phyloP scores from a whole-genome alignment of 2,888 invertebrate genomes.

The Pantelozetes paolii region DNA sequence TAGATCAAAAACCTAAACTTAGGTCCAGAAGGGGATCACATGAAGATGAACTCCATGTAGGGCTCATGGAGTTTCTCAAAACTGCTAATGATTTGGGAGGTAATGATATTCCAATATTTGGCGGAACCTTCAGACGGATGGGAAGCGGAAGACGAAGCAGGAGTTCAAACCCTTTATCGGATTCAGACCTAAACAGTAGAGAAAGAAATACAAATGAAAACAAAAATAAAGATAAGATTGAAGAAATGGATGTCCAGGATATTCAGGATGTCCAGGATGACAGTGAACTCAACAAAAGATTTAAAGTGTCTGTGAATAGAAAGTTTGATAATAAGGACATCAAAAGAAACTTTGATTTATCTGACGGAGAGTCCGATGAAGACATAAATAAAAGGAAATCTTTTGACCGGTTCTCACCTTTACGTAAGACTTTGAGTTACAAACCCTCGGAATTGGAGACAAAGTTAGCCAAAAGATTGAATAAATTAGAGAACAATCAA shows the following conservation, averaged over 20 bases:
- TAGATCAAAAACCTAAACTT: not conserved
- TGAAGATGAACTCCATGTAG: conserved; percentile 36
- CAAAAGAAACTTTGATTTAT: not conserved
- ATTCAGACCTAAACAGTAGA: conserved; percentile 4
- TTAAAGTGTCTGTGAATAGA: not conserved
- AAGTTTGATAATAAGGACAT: not conserved
- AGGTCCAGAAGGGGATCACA: conserved; percentile 20
- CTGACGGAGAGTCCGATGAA: conserved; percentile 6
- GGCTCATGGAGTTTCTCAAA: conserved; percentile 40
- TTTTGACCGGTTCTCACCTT: conserved; percentile 40
- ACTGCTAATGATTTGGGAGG: conserved; percentile 33
- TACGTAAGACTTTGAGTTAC: conserved; percentile 26
- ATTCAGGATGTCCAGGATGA: not conserved
- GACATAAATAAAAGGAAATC: not conserved
- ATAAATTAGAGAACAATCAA: not conserved
- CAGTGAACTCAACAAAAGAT: not conserved
- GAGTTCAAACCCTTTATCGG: not conserved
- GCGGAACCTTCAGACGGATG: conserved; percentile 32
- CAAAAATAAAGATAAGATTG: not conserved
- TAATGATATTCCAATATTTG: conserved; percentile 34
- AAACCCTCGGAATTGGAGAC: conserved; percentile 13
- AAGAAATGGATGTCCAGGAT: not conserved
- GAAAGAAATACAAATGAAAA: conserved; percentile 20
- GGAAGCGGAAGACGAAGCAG: conserved; percentile 38
- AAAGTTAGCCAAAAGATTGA: not conserved